Evolutionary conservation across 1,140 invertebrate genomes (phyloP), one percentile per base, ranked within the genome.

Genomic region (Coelopa frigida): DNA sequence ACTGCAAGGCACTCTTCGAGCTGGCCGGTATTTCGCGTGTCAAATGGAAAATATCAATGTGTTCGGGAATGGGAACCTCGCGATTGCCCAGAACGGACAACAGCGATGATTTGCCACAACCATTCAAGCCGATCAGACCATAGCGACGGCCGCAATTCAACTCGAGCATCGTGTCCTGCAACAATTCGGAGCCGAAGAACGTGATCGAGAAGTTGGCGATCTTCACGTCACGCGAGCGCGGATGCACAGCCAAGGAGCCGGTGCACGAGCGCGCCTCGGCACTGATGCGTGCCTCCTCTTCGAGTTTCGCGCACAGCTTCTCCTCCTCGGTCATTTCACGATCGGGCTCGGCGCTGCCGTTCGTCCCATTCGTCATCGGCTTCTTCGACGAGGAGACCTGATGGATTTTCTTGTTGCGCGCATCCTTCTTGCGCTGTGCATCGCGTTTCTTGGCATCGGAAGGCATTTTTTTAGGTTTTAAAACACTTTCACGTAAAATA

Each of bases 31-130:
- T 98, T 75, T 98, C 96, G 45, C 96, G 78, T 6, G 91, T 89
- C 58, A 99, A 76, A 70, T 98, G 89, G 73, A 95, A 99, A 60
- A 98, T 98, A 75, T 99, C 97, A 55, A 99, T 92, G 61, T 94
- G 87, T 12, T 94, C 84, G 12, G 94, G 97, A 51, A 99, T 92
- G 3, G 94, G 92, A 15, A 98, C 84, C 75, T 99, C 96, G 22
- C 92, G 81, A 51, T 90, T 88, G 47, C 92, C 94, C 37, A 99
- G 72, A 4, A 89, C 89, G 18, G 93, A 79, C 48, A 99, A 74
- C 46, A 99, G 68, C 6, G 94, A 94, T 3, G 94, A 97, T 71
- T 97, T 97, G 36, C 94, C 95, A 72, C 89, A 91, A 46, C 96
- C 96, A 75, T 99, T 99, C 2, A 89, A 74, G 46, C 97, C 97